phyloP scores from a whole-genome alignment of 30 jellyfish, hydroid and myxozoan genomes.

The Aurelia aurita region DNA sequence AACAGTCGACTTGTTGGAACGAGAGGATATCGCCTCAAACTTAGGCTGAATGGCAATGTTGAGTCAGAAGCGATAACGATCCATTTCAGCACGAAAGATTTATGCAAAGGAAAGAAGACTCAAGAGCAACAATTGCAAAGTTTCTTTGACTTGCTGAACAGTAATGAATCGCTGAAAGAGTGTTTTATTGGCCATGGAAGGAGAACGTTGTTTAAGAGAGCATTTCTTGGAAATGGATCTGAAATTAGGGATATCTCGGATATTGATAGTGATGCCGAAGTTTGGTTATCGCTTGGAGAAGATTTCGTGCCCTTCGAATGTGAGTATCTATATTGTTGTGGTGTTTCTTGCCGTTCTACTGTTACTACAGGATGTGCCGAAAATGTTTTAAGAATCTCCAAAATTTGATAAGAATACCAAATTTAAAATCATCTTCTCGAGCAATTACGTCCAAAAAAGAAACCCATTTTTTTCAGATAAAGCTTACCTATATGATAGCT shows the following conservation, averaged over 20 bases:
- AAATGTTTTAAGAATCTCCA: too few relatives aligned
- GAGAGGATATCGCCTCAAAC: slow-evolving; percentile 59
- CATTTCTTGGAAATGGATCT: slow-evolving; percentile 70
- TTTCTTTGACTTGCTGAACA: slow-evolving; percentile 72
- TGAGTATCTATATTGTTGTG: slow-evolving; percentile 5
- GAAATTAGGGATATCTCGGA: slow-evolving; percentile 58
- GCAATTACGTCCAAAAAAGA: too few relatives aligned
- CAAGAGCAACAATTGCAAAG: slow-evolving; percentile 43
- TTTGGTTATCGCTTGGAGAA: slow-evolving; percentile 93
- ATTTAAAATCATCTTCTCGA: too few relatives aligned
- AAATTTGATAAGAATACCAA: too few relatives aligned
- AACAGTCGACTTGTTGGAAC: slow-evolving; percentile 73
- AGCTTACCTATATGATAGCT: too few relatives aligned
- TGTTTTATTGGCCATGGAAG: slow-evolving; percentile 61
- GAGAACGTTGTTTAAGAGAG: slow-evolving; percentile 62
- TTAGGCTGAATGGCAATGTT: slow-evolving; percentile 69
- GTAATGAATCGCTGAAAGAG: slow-evolving; percentile 42
- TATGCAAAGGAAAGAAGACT: slow-evolving; percentile 70
- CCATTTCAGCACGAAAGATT: slow-evolving; percentile 62
- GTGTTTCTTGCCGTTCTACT: not conserved
- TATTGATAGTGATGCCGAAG: slow-evolving; percentile 43
- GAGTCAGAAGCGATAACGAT: slow-evolving; percentile 33
- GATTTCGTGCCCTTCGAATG: slow-evolving; percentile 84
- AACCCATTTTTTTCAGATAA: too few relatives aligned
- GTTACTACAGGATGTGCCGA: not conserved